Conservation (phyloP, 2,113 vertebrate species). For the Menura novaehollandiae region DNA sequence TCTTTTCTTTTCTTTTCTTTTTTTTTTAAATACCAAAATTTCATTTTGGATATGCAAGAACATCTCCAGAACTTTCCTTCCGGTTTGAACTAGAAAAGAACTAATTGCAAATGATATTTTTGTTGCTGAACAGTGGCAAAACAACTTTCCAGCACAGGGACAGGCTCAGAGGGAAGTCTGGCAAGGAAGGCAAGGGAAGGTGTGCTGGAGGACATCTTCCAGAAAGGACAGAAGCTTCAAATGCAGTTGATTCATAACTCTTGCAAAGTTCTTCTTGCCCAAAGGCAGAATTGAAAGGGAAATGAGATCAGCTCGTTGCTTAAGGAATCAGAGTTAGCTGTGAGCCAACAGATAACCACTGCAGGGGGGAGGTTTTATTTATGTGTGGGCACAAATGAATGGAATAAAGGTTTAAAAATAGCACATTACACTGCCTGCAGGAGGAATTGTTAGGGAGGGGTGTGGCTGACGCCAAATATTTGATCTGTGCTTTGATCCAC, state of each 20-base stretch:
- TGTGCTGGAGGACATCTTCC: not conserved
- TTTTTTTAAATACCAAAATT: not conserved
- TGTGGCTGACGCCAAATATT: not conserved
- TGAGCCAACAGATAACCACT: not conserved
- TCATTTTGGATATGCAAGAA: not conserved
- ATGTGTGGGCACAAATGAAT: not conserved
- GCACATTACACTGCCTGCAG: not conserved
- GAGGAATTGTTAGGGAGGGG: not conserved
- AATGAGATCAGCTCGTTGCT: not conserved
- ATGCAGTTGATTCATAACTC: not conserved
- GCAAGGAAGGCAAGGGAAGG: not conserved
- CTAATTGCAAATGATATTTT: not conserved
- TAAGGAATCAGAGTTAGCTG: not conserved
- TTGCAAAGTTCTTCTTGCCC: not conserved
- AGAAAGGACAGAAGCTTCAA: not conserved
- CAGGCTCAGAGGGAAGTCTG: not conserved
- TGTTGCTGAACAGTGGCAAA: not conserved
- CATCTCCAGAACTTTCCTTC: not conserved
- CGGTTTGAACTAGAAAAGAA: not conserved
- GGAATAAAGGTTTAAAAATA: slow-evolving; percentile 16
- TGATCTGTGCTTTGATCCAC: not conserved
- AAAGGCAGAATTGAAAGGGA: not conserved
- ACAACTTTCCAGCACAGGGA: not conserved
- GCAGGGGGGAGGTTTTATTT: not conserved
- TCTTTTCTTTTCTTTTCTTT: not conserved